phyloP scores from a whole-genome alignment of 2,888 invertebrate species.

The Punctoribates punctum region DNA sequence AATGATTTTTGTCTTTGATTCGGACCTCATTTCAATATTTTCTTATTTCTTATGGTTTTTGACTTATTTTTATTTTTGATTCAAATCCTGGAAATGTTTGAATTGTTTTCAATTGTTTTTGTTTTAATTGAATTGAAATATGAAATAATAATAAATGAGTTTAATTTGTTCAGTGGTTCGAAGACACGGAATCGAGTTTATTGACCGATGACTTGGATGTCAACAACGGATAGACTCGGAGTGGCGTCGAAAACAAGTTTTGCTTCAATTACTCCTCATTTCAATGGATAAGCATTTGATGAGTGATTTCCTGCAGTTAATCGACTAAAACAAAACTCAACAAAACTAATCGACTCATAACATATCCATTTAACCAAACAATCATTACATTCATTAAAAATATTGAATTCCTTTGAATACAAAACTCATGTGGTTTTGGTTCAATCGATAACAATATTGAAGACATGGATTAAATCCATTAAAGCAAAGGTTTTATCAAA shows the following conservation, averaged over 20 bases:
- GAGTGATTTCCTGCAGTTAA: too few relatives aligned
- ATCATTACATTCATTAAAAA: too few relatives aligned
- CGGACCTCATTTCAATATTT: not conserved
- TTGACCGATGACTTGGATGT: slow-evolving; percentile 16
- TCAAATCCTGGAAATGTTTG: not conserved
- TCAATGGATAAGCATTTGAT: too few relatives aligned
- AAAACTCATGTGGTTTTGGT: too few relatives aligned
- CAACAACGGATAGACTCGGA: not conserved
- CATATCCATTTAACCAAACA: too few relatives aligned
- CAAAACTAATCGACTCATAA: too few relatives aligned
- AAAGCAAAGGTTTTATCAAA: too few relatives aligned
- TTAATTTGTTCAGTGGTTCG: not conserved
- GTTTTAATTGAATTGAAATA: not conserved
- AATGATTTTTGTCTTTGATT: not conserved
- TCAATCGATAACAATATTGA: too few relatives aligned
- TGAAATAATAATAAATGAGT: not conserved
- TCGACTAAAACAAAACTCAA: too few relatives aligned
- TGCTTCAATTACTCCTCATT: too few relatives aligned
- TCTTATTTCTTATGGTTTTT: not conserved
- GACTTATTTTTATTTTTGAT: not conserved
- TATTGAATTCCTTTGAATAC: too few relatives aligned
- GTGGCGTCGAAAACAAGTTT: not conserved
- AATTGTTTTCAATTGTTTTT: not conserved
- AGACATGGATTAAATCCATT: too few relatives aligned
- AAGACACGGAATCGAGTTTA: slow-evolving; percentile 32